These are phyloP conservation scores for Nematostella vectensis DNA, from an alignment of 92 coral and sea anemone species.

Conservation along the genomic window DNA sequence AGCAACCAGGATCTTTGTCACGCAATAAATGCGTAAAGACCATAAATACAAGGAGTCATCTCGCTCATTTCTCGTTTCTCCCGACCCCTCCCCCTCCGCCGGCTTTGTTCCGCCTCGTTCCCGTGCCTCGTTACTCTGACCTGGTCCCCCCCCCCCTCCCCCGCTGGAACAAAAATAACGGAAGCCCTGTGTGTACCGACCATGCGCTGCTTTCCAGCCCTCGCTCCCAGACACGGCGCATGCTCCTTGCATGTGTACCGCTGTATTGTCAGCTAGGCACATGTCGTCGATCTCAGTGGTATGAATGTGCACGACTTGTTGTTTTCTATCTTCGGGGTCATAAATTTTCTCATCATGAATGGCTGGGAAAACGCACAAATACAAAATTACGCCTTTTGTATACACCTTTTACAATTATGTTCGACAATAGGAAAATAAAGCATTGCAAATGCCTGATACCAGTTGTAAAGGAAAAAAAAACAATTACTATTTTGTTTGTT, in stretches of 20 bases:
- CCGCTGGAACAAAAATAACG: not conserved
- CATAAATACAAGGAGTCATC: too few relatives aligned
- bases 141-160: not conserved
- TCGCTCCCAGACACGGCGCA: slow-evolving; percentile 9
- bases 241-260: slow-evolving; percentile 30
- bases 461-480: too few relatives aligned
- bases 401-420: too few relatives aligned
- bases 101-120: too few relatives aligned
- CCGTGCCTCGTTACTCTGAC: not conserved
- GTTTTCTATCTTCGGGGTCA: slow-evolving; percentile 41
- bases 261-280: slow-evolving; percentile 24
- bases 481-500: too few relatives aligned
- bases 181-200: slow-evolving; percentile 13
- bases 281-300: slow-evolving; percentile 39
- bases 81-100: too few relatives aligned
- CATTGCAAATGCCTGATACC: not conserved
- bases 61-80: too few relatives aligned
- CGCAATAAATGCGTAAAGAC: too few relatives aligned
- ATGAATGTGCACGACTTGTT: slow-evolving; percentile 48
- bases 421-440: not conserved
- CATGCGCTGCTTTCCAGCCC: slow-evolving; percentile 71
- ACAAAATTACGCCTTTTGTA: too few relatives aligned
- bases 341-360: slow-evolving; percentile 31
- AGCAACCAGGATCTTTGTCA: too few relatives aligned
- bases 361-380: too few relatives aligned